Base-by-base conservation (phyloP, 2,888 invertebrate species). In the Drosophila nigricruria region DNA sequence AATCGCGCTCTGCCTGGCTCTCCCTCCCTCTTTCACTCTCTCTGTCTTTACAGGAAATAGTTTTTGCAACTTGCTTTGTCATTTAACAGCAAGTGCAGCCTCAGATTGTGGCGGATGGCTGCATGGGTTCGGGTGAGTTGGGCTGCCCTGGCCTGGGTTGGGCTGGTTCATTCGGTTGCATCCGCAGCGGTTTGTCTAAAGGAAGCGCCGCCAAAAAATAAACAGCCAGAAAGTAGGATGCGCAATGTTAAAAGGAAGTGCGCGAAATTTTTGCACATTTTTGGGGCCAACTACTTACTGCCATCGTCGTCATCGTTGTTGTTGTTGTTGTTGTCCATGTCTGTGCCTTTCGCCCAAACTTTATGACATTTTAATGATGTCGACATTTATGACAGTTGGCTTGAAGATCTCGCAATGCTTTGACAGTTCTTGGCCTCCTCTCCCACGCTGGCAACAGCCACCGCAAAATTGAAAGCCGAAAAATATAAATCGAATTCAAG, bases 351-450 rank as follows among this genome's bases (percentile, higher is more conserved):
- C 50, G 32, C 50, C 63, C 42, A 58, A 81, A 79, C 71, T 79
- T 84, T 84, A 82, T 82, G 86, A 77, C 81, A 86, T 84, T 86
- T 86, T 86, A 86, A 86, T 86, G 85, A 86, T 86, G 84, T 82
- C 75, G 77, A 86, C 84, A 76, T 85, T 86, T 84, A 76, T 82
- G 86, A 82, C 84, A 85, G 81, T 77, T 82, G 81, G 73, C 86
- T 81, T 79, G 70, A 79, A 82, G 77, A 82, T 79, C 73, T 75
- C 42, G 68, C 70, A 76, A 78, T 78, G 73, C 78, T 78, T 82
- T 81, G 82, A 79, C 82, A 82, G 76, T 79, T 82, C 63, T 65
- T 49, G 71, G 43, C 43, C 43, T 23, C 5, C 23, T 23, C 71
- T 73, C 5, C 34, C 20, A 18, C 54, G 49, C 64, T 36, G 58